A percentile compares a stretch with the other conserved stretches of the same genome.
phyloP scores from a whole-genome alignment of 1,140 invertebrate genomes.

The Platyura marginata region DNA sequence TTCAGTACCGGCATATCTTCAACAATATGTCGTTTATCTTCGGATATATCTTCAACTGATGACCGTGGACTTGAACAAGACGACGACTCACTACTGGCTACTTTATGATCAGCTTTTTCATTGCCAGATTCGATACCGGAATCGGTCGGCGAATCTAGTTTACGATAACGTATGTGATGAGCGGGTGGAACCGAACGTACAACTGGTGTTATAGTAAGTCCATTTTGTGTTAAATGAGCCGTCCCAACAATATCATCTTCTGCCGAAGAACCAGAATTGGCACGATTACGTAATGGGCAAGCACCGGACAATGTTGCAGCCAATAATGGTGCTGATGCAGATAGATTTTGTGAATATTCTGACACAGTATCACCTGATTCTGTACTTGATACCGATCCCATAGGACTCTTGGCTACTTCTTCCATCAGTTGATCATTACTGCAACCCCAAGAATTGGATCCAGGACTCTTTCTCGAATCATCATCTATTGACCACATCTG shows the following conservation, averaged over 20 bases:
- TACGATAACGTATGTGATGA: conserved; percentile 43
- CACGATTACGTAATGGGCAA: conserved; percentile 42
- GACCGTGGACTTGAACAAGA: conserved; percentile 74
- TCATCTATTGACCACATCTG: conserved; percentile 45
- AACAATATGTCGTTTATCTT: conserved; percentile 38
- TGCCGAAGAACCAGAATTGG: conserved; percentile 58
- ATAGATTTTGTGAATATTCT: conserved; percentile 25
- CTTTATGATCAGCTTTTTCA: conserved; percentile 54
- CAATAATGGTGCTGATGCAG: conserved; percentile 40
- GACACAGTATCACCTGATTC: conserved; percentile 33
- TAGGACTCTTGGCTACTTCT: conserved; percentile 60
- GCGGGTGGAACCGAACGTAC: conserved; percentile 26
- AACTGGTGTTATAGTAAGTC: conserved; percentile 43
- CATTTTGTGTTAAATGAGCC: conserved; percentile 42
- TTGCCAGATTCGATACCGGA: conserved; percentile 87
- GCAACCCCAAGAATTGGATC: conserved; percentile 42
- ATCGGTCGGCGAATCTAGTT: conserved; percentile 76
- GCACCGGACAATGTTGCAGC: conserved; percentile 58
- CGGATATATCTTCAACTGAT: conserved; percentile 58
- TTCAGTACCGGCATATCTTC: conserved; percentile 90
- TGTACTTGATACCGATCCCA: conserved; percentile 70
- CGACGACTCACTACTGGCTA: conserved; percentile 48
- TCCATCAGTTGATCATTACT: conserved; percentile 50
- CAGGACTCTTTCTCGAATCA: conserved; percentile 36
- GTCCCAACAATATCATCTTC: conserved; percentile 54